Base-by-base conservation (phyloP, 1,140 invertebrate species). In the Caligus rogercresseyi region DNA sequence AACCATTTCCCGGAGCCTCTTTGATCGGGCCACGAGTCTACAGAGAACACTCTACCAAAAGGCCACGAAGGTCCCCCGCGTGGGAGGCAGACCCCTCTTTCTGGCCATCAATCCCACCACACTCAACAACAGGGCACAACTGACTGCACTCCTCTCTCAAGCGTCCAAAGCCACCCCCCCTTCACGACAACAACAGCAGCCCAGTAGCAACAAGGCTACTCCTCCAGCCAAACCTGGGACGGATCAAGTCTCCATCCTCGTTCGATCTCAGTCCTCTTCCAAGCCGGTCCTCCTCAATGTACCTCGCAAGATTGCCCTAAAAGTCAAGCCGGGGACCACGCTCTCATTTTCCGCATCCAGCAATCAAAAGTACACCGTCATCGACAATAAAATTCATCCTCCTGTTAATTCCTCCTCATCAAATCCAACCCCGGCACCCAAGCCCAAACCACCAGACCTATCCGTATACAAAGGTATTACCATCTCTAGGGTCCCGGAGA, bases 371-470 rank as follows among this genome's bases (percentile, higher is more conserved):
- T 63, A 63, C 23, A 55, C 52, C 18, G 61, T 63, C 13, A 63
- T 63, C 13, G 61, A 63, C 61, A 57, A 18, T 25, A 63, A 63
- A 56, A 63, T 63, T 20, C 61, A 63, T 26, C 61, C 61, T 15
- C 52, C 61, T 14, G 61, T 63, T 14, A 43, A 43, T 43, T 43
- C 31, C n/a, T 43, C 31, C 7, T 15, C 16, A 15, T 24, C 16
- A 7, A 25, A 25, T 7, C 20, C 18, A 11, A 25, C 20, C 20
- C 16, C 55, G 15, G 23, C 20, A 19, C 23, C 55, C 7, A 43
- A 43, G n/a, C 7, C 7, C 7, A 7, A n/a, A 43, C 7, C 31
- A 11, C 31, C 31, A 11, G 31, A 43, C n/a, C 31, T 43, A 7
- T 11, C 31, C 31, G 31, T 43, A 7, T 43, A 43, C 31, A 43